These are phyloP conservation scores for Coluber constrictor DNA, from an alignment of 2,797 vertebrate species.

Conservation along the genomic window DNA sequence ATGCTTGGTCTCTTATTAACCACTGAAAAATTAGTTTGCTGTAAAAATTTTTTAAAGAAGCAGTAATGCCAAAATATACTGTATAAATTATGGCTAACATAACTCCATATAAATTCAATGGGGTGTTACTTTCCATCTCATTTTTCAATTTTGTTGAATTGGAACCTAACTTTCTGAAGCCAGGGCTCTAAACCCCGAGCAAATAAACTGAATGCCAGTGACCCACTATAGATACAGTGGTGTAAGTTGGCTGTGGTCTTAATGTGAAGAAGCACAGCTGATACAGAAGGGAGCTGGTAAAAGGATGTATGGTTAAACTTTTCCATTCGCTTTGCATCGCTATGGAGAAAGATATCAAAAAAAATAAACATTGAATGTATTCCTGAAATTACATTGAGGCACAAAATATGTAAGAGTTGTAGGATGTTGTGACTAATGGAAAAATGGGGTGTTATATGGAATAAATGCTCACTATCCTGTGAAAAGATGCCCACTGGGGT, in stretches of 20 bases:
- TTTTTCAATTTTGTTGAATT: not conserved
- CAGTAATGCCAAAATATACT: not conserved
- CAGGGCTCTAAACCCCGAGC: not conserved
- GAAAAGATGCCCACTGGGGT: not conserved
- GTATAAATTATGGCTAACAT: not conserved
- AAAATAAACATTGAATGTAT: not conserved
- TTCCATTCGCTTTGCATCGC: not conserved
- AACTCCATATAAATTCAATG: not conserved
- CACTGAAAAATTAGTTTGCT: not conserved
- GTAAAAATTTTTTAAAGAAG: not conserved
- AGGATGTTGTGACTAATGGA: not conserved
- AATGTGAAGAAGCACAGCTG: not conserved
- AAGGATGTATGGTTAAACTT: not conserved
- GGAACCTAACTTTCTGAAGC: not conserved
- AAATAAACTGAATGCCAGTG: not conserved
- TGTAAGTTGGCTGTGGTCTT: not conserved
- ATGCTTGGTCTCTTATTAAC: not conserved
- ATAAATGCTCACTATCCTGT: not conserved
- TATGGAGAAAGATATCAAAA: not conserved
- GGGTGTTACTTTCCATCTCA: not conserved
- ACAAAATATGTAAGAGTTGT: not conserved
- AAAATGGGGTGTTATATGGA: not conserved
- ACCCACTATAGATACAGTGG: not conserved
- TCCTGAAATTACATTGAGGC: not conserved
- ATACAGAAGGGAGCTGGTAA: not conserved